Conservation (phyloP, 1,140 invertebrate species). For the Arion vulgaris region DNA sequence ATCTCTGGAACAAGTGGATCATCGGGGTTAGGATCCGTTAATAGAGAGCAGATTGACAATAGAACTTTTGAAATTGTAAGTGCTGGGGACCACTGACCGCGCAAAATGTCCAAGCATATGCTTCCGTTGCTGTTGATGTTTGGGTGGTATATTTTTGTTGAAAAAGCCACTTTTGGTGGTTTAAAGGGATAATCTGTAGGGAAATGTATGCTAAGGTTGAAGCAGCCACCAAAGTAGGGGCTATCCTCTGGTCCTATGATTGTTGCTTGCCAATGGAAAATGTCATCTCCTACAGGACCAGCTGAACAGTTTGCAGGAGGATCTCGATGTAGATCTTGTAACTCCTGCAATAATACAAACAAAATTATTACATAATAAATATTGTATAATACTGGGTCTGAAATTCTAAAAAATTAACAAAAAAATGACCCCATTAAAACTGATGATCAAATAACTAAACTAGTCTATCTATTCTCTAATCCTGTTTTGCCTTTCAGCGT, state of each 20-base stretch:
- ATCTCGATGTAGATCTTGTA: conserved; percentile 64
- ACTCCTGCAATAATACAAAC: conserved; percentile 51
- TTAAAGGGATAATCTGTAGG: conserved; percentile 99
- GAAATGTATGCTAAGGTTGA: conserved; percentile 84
- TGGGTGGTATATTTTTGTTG: conserved; percentile 99
- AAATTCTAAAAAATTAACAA: too few relatives aligned
- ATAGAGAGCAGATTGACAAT: conserved; percentile 94
- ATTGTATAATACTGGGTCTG: too few relatives aligned
- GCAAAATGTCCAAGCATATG: conserved; percentile 99
- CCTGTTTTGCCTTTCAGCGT: too few relatives aligned
- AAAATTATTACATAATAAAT: too few relatives aligned
- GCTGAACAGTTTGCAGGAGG: conserved; percentile 68
- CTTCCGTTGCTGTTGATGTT: conserved; percentile 99
- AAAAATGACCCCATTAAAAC: background rate
- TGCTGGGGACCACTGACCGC: conserved; percentile 99
- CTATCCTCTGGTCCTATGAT: conserved; percentile 69
- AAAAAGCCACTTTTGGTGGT: conserved; percentile 99
- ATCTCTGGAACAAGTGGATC: conserved; percentile 99
- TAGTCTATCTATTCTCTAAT: too few relatives aligned
- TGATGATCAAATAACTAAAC: background rate
- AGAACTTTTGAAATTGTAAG: conserved; percentile 98
- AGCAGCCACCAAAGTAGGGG: conserved; percentile 78
- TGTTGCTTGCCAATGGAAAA: conserved; percentile 72
- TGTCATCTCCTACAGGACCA: conserved; percentile 68
- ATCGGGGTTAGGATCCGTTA: conserved; percentile 99